A percentile compares a stretch with the other conserved stretches of the same genome.
Evolutionary conservation across 2,888 invertebrate species (phyloP).

Genomic region (Augiades crinisus): DNA sequence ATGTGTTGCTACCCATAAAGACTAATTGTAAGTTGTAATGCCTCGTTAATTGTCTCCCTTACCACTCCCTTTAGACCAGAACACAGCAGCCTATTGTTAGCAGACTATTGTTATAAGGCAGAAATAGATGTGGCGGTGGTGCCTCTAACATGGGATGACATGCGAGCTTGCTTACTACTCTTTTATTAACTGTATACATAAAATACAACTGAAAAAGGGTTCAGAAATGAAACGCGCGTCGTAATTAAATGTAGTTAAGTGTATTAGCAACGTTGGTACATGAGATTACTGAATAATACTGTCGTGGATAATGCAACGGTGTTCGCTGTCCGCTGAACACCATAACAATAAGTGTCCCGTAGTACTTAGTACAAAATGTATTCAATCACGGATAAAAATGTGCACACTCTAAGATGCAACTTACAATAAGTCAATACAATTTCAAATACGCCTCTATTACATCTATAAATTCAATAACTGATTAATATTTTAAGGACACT

Average conservation of each 20-base stretch:
- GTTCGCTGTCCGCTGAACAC: conserved; percentile 53
- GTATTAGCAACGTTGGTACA: conserved; percentile 82
- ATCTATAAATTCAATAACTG: conserved; percentile 78
- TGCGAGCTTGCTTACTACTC: not conserved
- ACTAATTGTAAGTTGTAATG: too few species aligned
- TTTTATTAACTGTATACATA: not conserved
- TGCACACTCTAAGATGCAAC: conserved; percentile 66
- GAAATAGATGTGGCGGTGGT: too few species aligned
- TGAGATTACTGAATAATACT: conserved; percentile 80
- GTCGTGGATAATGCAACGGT: conserved; percentile 54
- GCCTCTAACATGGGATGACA: too few species aligned
- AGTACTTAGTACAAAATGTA: conserved; percentile 66
- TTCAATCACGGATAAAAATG: conserved; percentile 60
- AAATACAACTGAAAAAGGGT: not conserved
- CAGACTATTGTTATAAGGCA: too few species aligned
- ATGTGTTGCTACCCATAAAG: too few species aligned
- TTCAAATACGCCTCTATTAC: conserved; percentile 65
- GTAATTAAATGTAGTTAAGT: conserved; percentile 79
- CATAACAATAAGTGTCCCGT: conserved; percentile 60
- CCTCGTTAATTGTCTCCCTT: too few species aligned
- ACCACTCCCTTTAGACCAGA: too few species aligned
- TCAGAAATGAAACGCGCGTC: conserved; percentile 39
- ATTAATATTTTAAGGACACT: conserved; percentile 57
- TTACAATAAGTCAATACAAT: conserved; percentile 52
- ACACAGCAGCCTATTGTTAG: too few species aligned